Evolutionary conservation across 2,888 invertebrate genomes (phyloP).

Genomic region (Theretra japonica): DNA sequence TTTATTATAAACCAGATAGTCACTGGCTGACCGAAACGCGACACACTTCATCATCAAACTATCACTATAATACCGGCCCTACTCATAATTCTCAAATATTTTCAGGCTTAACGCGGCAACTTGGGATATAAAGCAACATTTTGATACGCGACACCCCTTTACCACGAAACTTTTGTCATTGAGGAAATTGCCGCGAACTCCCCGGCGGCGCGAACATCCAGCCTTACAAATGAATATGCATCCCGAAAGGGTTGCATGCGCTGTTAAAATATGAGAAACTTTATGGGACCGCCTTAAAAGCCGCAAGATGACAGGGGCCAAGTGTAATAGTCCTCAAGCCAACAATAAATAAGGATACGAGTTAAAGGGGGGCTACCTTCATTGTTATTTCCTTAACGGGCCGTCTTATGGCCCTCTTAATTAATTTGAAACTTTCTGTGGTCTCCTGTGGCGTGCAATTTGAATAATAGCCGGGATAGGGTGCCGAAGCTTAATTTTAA

Average conservation of each 20-base stretch:
- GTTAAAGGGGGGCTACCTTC: conserved; percentile 67
- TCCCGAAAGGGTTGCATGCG: conserved; percentile 57
- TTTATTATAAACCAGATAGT: too few species aligned
- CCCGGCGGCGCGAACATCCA: conserved; percentile 44
- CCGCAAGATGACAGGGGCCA: conserved; percentile 68
- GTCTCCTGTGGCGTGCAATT: conserved; percentile 83
- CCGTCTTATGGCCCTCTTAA: conserved; percentile 84
- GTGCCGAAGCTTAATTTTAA: conserved; percentile 81
- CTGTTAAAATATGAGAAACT: conserved; percentile 57
- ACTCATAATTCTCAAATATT: conserved; percentile 10
- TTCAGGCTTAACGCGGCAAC: conserved; percentile 14
- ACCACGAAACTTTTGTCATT: conserved; percentile 41
- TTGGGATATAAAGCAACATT: conserved; percentile 11
- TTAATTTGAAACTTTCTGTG: conserved; percentile 85
- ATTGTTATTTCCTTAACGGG: conserved; percentile 84
- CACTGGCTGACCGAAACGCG: too few species aligned
- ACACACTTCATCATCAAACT: too few species aligned
- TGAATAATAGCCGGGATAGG: conserved; percentile 83
- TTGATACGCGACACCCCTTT: conserved; percentile 26
- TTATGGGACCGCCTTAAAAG: conserved; percentile 56
- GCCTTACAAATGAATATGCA: conserved; percentile 61
- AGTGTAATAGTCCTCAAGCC: conserved; percentile 70
- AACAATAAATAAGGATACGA: conserved; percentile 76
- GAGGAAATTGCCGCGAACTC: conserved; percentile 49
- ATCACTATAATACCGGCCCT: background rate